Percentiles rank a stretch among this genome's conserved stretches.
These are phyloP conservation scores for Sisyra terminalis DNA, from an alignment of 2,888 invertebrate genomes.

Conservation along the genomic window DNA sequence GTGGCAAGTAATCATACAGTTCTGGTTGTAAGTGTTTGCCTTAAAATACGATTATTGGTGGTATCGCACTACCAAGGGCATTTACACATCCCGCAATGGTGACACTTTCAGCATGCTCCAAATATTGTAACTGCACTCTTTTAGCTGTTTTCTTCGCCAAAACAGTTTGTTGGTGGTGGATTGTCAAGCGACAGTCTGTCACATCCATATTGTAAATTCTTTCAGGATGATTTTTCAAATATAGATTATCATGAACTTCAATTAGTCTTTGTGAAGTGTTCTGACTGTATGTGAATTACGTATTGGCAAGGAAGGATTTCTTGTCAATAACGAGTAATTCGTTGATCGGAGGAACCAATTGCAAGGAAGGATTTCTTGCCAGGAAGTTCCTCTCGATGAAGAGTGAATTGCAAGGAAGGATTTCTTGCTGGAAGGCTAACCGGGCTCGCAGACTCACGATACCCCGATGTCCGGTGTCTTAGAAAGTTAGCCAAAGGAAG, in stretches of 20 bases:
- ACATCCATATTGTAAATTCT: conserved; percentile 15
- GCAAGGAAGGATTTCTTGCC: too few relatives aligned
- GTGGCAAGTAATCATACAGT: conserved; percentile 10
- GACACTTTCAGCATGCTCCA: conserved; percentile 16
- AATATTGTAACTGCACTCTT: conserved; percentile 13
- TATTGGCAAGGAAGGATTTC: too few relatives aligned
- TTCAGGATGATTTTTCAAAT: conserved; percentile 11
- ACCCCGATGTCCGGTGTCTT: too few relatives aligned
- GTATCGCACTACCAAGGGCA: conserved; percentile 14
- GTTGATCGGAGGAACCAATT: too few relatives aligned
- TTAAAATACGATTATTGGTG: conserved; percentile 15
- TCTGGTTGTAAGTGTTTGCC: conserved; percentile 9
- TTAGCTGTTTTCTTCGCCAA: conserved; percentile 14
- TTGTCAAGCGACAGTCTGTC: conserved; percentile 12
- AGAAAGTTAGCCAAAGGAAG: too few relatives aligned
- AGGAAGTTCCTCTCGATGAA: too few relatives aligned
- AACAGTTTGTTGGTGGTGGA: conserved; percentile 13
- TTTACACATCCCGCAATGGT: conserved; percentile 15
- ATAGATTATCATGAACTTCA: conserved; percentile 11
- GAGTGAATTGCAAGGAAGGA: too few relatives aligned
- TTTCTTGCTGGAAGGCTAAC: too few relatives aligned
- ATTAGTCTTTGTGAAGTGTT: conserved; percentile 11
- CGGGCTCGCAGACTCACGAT: too few relatives aligned
- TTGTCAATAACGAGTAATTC: too few relatives aligned
- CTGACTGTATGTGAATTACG: too few relatives aligned